Base-by-base conservation (phyloP, 2,113 vertebrate genomes). In the Jacana jacana region DNA sequence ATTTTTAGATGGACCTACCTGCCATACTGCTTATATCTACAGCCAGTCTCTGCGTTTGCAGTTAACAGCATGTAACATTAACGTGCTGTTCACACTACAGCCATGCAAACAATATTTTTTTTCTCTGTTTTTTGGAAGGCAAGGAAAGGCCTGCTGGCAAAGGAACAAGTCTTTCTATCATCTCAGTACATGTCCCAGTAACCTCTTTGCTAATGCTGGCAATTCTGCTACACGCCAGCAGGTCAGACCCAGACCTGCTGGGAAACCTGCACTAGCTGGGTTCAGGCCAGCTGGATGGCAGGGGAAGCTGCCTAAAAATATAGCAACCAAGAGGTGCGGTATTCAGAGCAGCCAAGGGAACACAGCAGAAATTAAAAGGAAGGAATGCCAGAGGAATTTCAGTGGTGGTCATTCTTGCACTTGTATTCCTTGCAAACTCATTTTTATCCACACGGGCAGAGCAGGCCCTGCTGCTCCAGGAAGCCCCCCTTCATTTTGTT, bases 311-410 rank as follows among this genome's bases (percentile, higher is more conserved):
- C 23, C 35, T 66, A 12, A 77, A 66, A 61, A 24, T 48, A 77
- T 0, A 1, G n/a, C 40, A 77, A 48, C 51, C n/a, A 73, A 70
- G 55, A 81, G 27, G 24, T 30, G 18, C 11, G 12, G 25, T 30
- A 5, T 65, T 83, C 1, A 2, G 64, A 61, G 44, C 2, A 5
- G 11, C 39, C 40, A 10, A 0, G 0, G n/a, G 11, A 64, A 33
- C 3, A 2, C 6, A 6, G 14, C 22, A 28, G 44, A 42, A 48
- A 48, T 35, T 11, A 57, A 39, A 66, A 71, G 17, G 13, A 12
- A 72, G 23, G 24, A 88, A n/a, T 39, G 17, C 14, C 51, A 42
- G 24, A 70, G 7, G 17, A 60, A 4, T 35, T 79, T 81, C 60
- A 48, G 39, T 3, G 13, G 8, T 20, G 11, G 3, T 48, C 11